Conservation (phyloP, 2,797 vertebrate species). For the Bryconaethiops microstoma region DNA sequence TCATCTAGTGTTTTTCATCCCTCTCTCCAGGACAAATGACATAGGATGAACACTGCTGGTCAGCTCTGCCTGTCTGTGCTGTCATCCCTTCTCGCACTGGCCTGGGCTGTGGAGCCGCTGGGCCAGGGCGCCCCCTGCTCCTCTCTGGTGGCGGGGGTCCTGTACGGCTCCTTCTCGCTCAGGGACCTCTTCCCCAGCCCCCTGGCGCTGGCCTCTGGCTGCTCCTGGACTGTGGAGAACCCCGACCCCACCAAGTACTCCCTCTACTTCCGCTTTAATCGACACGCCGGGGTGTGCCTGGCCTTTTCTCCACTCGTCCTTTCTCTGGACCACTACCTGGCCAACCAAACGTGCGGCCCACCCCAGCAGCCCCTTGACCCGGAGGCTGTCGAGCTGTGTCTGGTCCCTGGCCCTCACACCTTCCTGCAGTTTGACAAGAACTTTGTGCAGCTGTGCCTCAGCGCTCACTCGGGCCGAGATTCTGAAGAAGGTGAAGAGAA, state of each 20-base stretch:
- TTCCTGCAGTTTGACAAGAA: slow-evolving; percentile 98
- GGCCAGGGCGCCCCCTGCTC: slow-evolving; percentile 82
- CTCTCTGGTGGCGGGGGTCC: slow-evolving; percentile 93
- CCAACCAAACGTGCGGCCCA: slow-evolving; percentile 93
- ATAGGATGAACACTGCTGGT: slow-evolving; percentile 99
- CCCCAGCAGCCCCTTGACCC: slow-evolving; percentile 74
- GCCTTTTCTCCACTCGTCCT: slow-evolving; percentile 92
- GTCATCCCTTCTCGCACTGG: slow-evolving; percentile 92
- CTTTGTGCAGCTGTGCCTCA: slow-evolving; percentile 94
- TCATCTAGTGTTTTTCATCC: slow-evolving; percentile 33
- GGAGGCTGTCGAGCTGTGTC: slow-evolving; percentile 86
- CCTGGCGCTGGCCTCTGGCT: slow-evolving; percentile 84
- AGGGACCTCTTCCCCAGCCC: slow-evolving; percentile 92
- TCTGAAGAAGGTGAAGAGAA: not conserved
- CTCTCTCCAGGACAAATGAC: slow-evolving; percentile 91
- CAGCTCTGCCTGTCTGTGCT: slow-evolving; percentile 99
- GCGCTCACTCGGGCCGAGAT: slow-evolving; percentile 73
- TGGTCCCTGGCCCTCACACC: slow-evolving; percentile 78
- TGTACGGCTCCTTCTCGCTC: slow-evolving; percentile 98
- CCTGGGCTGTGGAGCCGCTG: slow-evolving; percentile 76
- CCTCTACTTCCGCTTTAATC: slow-evolving; percentile 95
- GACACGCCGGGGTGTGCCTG: slow-evolving; percentile 88
- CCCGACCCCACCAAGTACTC: slow-evolving; percentile 98
- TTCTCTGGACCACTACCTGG: slow-evolving; percentile 93
- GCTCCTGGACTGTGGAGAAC: slow-evolving; percentile 98